These are phyloP conservation scores for Podocnemis expansa DNA, from an alignment of 2,113 vertebrate species.

Conservation along the genomic window DNA sequence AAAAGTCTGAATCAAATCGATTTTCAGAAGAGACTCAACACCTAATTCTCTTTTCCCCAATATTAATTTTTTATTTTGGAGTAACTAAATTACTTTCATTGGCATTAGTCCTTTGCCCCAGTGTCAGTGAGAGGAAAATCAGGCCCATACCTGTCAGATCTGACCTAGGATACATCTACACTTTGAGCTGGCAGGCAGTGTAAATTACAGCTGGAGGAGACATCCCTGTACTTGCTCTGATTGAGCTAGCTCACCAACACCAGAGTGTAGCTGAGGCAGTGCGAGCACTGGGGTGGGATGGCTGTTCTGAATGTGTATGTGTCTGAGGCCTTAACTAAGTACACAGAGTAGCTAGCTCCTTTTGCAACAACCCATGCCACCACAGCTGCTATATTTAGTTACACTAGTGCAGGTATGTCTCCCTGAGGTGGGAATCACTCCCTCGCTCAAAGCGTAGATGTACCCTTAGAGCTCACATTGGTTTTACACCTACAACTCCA, in stretches of 20 bases:
- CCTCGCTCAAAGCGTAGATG: neutral
- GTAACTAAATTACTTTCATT: neutral
- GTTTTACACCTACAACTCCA: neutral
- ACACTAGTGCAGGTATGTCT: neutral
- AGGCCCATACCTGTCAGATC: neutral
- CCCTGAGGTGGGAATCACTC: neutral
- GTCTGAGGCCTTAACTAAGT: neutral
- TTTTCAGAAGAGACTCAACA: neutral
- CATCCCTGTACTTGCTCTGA: neutral
- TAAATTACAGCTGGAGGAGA: neutral
- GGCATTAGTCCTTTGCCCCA: neutral
- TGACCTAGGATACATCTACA: neutral
- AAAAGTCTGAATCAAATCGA: neutral
- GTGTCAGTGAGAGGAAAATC: neutral
- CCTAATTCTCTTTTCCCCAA: neutral
- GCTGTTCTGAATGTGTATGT: neutral
- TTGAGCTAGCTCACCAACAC: neutral
- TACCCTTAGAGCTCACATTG: neutral
- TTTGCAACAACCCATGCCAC: neutral
- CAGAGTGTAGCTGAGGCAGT: neutral
- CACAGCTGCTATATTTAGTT: neutral
- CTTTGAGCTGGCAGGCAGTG: neutral
- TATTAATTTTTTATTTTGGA: neutral
- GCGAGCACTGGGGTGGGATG: neutral
- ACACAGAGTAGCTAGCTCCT: neutral